These are phyloP conservation scores for Dendrophyllia cribrosa DNA, from an alignment of 64 coral and sea anemone genomes.

Conservation along the genomic window DNA sequence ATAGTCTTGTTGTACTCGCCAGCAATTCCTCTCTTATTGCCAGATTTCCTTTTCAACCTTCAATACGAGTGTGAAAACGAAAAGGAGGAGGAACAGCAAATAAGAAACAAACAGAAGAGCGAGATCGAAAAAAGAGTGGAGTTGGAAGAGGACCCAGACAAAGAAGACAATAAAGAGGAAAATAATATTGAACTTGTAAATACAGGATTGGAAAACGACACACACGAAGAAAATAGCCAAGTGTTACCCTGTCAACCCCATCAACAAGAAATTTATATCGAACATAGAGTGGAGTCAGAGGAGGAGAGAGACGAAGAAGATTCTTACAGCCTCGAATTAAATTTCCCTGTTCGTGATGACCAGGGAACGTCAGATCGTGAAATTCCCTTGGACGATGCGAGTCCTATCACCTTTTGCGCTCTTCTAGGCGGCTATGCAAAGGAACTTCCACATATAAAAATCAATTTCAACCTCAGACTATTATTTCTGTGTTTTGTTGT, in stretches of 20 bases:
- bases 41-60: conserved; percentile 4
- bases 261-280: too few relatives aligned
- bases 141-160: too few relatives aligned
- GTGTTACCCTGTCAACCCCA: too few relatives aligned
- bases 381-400: conserved; percentile 5
- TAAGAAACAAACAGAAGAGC: neutral
- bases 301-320: neutral
- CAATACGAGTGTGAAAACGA: neutral
- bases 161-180: too few relatives aligned
- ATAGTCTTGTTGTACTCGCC: neutral
- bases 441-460: neutral
- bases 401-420: neutral
- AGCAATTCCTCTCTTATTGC: neutral
- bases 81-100: neutral
- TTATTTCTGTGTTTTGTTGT: neutral
- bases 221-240: too few relatives aligned
- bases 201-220: too few relatives aligned
- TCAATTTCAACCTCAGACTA: neutral
- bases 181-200: too few relatives aligned
- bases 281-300: neutral
- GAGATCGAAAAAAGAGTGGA: too few relatives aligned
- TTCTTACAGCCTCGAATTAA: neutral
- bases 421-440: neutral
- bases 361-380: neutral
- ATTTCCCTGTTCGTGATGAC: too few relatives aligned